Evolutionary conservation across 1,140 invertebrate genomes (phyloP), one percentile per base, ranked within the genome.

Genomic region (Nylanderia fulva): DNA sequence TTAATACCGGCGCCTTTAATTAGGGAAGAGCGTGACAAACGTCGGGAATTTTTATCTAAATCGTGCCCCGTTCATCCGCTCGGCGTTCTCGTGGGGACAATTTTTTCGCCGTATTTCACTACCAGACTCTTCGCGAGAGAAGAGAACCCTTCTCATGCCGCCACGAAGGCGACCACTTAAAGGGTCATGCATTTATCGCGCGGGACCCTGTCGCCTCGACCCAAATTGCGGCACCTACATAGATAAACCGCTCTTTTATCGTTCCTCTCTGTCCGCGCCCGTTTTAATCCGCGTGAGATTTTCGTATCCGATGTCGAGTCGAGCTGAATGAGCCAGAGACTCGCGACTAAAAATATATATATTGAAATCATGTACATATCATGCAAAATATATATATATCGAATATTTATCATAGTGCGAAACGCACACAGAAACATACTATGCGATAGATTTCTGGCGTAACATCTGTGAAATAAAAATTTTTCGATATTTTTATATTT

Each of bases 11-110:
- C 56, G 63, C 69, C 89, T 88, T 90, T 91, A 91, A 91, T 90
- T 90, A 90, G 82, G 74, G 66, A 39, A 64, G 83, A 76, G 79
- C 88, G 89, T 90, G 89, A 91, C 82, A 91, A 91, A 91, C 85
- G 90, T 79, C 27, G 87, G 79, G 66, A 91, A 91, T 91, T 91
- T 91, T 91, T 91, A 91, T 91, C 90, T 85, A 88, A 90, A 88
- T 77, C 68, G 80, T 58, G 63, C 71, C 58, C 58, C 45, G 9
- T 80, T 86, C 71, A 21, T 61, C 42, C 66, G 33, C 61, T 13
- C 11, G 61, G 42, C 45, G 48, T 5, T 29, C 72, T 60, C 77
- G 39, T 48, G 82, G 68, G 72, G 61, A 84, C 85, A 88, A 91
- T 91, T 90, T 89, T 90, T 89, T 80, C 86, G 29, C 74, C 74